Percentiles rank a stretch among this genome's conserved stretches.
Evolutionary conservation across 1,140 invertebrate species (phyloP).

Genomic region (Brachionus asplanchnoidis): DNA sequence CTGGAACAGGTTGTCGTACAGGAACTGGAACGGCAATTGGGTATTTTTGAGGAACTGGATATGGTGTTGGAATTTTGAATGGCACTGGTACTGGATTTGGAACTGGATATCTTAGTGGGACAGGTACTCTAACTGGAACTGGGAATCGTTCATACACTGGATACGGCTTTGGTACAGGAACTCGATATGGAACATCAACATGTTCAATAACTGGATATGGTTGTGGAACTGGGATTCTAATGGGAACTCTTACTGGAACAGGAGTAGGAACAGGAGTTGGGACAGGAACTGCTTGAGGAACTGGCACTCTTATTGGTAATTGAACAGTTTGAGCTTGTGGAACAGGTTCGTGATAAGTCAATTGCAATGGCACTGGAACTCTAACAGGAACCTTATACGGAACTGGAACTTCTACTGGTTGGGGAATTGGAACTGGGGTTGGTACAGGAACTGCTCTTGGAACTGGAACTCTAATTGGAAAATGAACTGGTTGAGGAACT

Average conservation of each 20-base stretch:
- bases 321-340: slow-evolving; percentile 13
- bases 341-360: background rate
- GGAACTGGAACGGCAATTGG: background rate
- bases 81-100: background rate
- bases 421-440: slow-evolving; percentile 8
- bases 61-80: background rate
- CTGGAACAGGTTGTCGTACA: background rate
- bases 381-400: background rate
- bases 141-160: background rate
- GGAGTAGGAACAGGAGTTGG: background rate
- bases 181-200: background rate
- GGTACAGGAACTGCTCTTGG: background rate
- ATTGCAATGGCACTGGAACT: background rate
- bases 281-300: slow-evolving; percentile 6
- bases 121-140: background rate
- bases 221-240: background rate
- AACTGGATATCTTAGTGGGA: background rate
- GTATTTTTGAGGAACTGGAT: background rate
- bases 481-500: background rate
- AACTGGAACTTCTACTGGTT: background rate
- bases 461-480: background rate
- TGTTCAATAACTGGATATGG: background rate
- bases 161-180: background rate
- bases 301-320: slow-evolving; percentile 14
- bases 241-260: background rate